Base-by-base conservation (phyloP, 2,888 invertebrate species). In the Cheilosia grossa region DNA sequence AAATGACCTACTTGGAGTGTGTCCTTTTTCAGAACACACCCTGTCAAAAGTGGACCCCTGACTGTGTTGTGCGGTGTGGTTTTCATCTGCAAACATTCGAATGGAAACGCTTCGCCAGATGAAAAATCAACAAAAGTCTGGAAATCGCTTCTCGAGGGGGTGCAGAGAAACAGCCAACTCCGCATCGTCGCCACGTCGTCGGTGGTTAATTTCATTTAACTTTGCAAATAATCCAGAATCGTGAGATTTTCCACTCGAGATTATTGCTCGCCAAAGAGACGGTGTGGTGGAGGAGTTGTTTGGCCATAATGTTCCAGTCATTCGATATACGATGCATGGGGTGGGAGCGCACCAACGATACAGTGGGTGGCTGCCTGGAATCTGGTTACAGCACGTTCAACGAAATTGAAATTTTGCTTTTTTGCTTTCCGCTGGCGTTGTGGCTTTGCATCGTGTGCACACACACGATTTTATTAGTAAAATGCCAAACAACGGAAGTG, bases 1-100 rank as follows among this genome's bases (percentile, higher is more conserved):
- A 72, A 82, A 82, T 82, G 82, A 66, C 78, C 82, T 78, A 82
- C 78, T 78, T 78, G 69, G 24, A 51, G 66, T 66, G 42, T 61
- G 66, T 37, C 53, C 66, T 70, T 42, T 61, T 78, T 27, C 33
- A 37, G 33, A 9, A 37, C 1, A 6, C 63, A 37, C 49, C 42
- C 59, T 40, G 27, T 59, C 47, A 61, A 53, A 27, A 64, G 75
- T 67, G 75, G 59, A 67, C 67, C 42, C 66, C 66, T 67, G 58
- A 30, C 66, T 51, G 61, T 51, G 51, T 59, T 66, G 13, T 63
- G 47, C 13, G 33, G 13, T 56, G 47, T 33, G 24, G 33, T 49
- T 56, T 59, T 24, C 13, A 54, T 64, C 54, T 56, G 58, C 44
- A 53, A 75, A 75, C 42, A 75, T 24, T 47, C 24, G 21, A 2